phyloP scores from a whole-genome alignment of 2,888 invertebrate species.

The Troides oblongomaculatus region DNA sequence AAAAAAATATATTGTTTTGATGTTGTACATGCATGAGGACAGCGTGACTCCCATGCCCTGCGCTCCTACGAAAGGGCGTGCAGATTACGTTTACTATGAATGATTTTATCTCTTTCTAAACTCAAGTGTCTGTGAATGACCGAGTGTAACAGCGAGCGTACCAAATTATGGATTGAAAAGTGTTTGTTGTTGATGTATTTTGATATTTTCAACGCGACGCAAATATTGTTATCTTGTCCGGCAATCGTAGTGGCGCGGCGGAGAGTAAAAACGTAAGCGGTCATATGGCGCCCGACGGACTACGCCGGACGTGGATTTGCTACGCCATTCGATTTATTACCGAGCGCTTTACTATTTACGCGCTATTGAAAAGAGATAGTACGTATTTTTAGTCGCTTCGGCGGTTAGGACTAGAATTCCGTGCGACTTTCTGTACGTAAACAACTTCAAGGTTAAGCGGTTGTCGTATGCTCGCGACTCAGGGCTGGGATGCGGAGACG shows the following conservation, averaged over 20 bases:
- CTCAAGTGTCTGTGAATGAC: conserved; percentile 78
- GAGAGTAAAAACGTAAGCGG: conserved; percentile 48
- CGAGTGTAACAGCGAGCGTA: conserved; percentile 77
- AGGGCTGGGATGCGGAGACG: conserved; percentile 47
- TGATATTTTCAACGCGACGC: conserved; percentile 62
- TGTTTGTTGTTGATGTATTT: conserved; percentile 77
- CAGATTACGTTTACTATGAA: conserved; percentile 80
- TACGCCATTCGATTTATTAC: conserved; percentile 61
- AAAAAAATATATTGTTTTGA: conserved; percentile 69
- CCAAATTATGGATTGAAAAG: conserved; percentile 75
- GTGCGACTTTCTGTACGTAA: conserved; percentile 76
- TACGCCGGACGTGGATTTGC: conserved; percentile 57
- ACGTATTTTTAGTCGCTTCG: conserved; percentile 72
- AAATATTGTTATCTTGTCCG: conserved; percentile 62
- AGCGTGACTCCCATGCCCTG: conserved; percentile 80
- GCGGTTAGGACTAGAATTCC: conserved; percentile 45
- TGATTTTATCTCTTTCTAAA: conserved; percentile 81
- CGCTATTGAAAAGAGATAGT: conserved; percentile 70
- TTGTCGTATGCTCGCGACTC: conserved; percentile 55
- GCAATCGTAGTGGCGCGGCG: conserved; percentile 50
- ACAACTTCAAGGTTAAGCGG: conserved; percentile 78
- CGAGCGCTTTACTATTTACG: conserved; percentile 68
- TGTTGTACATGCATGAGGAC: conserved; percentile 67
- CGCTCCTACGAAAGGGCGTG: conserved; percentile 77
- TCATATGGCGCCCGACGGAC: conserved; percentile 57